Evolutionary conservation across 2,113 vertebrate species (phyloP).

Genomic region (Poeciliopsis turrubarensis): DNA sequence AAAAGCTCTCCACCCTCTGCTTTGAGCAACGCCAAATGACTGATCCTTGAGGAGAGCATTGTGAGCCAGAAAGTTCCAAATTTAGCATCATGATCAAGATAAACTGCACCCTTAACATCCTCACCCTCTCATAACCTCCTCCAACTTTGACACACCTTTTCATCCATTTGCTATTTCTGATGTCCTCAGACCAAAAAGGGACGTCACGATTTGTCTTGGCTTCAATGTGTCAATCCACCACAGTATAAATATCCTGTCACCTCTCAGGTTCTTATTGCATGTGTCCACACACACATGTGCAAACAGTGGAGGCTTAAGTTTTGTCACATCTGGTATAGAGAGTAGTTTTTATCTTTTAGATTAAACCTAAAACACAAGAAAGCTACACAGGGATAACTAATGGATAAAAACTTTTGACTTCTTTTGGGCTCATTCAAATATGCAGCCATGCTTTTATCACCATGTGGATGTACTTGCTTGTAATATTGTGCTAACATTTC

Average conservation of each 20-base stretch:
- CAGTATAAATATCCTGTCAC: conserved; percentile 60
- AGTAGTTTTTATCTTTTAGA: conserved; percentile 3
- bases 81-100: conserved; percentile 46
- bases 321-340: background rate
- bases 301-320: background rate
- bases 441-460: background rate
- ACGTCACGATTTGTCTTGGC: conserved; percentile 58
- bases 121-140: background rate
- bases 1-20: conserved; percentile 26
- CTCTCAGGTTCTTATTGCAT: conserved; percentile 50
- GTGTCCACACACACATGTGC: conserved; percentile 13
- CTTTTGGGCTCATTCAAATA: background rate
- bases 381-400: background rate
- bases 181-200: conserved; percentile 41
- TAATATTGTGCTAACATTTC: conserved; percentile 11
- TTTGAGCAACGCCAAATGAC: conserved; percentile 17
- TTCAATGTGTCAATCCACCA: conserved; percentile 43
- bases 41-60: conserved; percentile 14
- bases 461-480: background rate
- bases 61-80: conserved; percentile 44
- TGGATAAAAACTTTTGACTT: background rate
- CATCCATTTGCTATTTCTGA: conserved; percentile 43
- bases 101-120: conserved; percentile 21
- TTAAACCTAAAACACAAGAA: background rate
- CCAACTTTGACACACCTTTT: conserved; percentile 6